phyloP scores from a whole-genome alignment of 2,888 invertebrate genomes.

The Cosmopolites sordidus region DNA sequence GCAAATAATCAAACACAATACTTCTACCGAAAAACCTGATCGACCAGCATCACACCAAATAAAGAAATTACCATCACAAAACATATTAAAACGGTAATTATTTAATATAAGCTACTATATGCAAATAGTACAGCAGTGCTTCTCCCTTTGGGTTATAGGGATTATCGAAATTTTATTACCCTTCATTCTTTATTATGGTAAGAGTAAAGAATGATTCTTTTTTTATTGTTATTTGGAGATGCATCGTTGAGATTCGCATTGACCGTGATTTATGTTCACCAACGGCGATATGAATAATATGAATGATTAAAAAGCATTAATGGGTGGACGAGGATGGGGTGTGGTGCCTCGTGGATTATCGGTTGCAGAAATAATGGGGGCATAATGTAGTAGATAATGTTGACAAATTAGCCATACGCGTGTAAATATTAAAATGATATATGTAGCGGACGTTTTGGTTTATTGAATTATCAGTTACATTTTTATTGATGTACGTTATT shows the following conservation, averaged over 20 bases:
- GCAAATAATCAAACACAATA: too few relatives aligned
- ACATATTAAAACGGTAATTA: neutral
- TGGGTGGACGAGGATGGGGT: neutral
- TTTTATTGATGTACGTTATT: too few relatives aligned
- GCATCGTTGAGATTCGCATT: neutral
- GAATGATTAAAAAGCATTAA: neutral
- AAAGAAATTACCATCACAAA: neutral
- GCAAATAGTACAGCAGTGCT: neutral
- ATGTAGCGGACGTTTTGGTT: too few relatives aligned
- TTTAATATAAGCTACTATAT: neutral
- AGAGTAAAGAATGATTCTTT: neutral
- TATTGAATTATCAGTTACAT: too few relatives aligned
- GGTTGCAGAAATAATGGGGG: neutral
- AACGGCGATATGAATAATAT: neutral
- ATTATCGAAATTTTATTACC: constrained; percentile 1
- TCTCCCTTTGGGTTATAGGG: neutral
- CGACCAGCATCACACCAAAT: too few relatives aligned
- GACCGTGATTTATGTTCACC: neutral
- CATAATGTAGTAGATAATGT: constrained; percentile 1
- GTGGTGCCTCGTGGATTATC: neutral
- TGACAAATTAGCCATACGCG: neutral
- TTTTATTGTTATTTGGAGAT: neutral
- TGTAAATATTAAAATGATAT: constrained; percentile 1
- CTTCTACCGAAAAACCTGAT: too few relatives aligned
- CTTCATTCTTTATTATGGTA: neutral